phyloP scores from a whole-genome alignment of 2,113 vertebrate species.

The Andinoacara biseriatus region DNA sequence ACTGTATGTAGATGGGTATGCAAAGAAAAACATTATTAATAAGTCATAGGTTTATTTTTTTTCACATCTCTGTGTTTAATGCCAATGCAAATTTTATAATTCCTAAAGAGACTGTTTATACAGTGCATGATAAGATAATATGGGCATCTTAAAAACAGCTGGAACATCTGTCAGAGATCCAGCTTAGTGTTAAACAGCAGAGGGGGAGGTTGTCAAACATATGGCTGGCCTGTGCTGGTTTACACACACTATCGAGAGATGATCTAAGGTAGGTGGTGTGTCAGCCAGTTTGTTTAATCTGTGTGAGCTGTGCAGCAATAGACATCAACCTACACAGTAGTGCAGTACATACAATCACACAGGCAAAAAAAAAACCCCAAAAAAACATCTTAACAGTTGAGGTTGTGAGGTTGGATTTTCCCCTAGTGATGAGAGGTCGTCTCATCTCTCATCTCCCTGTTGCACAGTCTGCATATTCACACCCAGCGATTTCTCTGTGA shows the following conservation, averaged over 20 bases:
- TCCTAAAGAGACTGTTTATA: constrained; percentile 19
- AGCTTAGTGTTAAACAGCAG: constrained; percentile 38
- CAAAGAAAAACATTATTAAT: no score
- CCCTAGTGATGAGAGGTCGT: neutral
- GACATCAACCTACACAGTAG: neutral
- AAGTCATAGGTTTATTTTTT: neutral
- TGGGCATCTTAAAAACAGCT: constrained; percentile 39
- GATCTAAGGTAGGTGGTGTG: constrained; percentile 24
- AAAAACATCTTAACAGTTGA: no score
- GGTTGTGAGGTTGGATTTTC: neutral
- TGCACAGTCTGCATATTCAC: neutral
- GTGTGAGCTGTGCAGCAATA: neutral
- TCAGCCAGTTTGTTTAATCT: neutral
- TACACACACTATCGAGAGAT: constrained; percentile 13
- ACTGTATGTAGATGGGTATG: neutral
- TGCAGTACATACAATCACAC: neutral
- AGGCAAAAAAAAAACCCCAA: neutral
- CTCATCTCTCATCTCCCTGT: neutral
- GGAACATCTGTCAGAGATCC: constrained; percentile 44
- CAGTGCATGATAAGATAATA: constrained; percentile 35
- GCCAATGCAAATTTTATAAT: neutral
- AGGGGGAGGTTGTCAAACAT: constrained; percentile 28
- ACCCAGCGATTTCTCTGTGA: neutral
- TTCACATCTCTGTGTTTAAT: neutral
- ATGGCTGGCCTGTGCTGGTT: constrained; percentile 33